Percentiles rank a stretch among this genome's conserved stretches.
Evolutionary conservation across 1,140 invertebrate species (phyloP).

Genomic region (Diprion similis): DNA sequence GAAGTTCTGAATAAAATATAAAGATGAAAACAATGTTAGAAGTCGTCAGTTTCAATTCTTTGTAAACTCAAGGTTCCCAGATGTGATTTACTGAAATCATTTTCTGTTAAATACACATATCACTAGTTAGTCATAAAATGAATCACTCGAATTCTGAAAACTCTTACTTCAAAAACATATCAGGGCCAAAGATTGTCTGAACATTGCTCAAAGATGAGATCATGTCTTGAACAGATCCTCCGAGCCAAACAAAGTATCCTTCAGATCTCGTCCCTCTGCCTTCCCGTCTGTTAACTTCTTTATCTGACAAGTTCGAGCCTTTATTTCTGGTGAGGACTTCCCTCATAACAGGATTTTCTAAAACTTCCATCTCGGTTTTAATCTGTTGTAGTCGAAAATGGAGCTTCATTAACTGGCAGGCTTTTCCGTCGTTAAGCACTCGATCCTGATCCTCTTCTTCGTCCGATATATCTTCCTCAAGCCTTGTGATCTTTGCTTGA

Average conservation of each 20-base stretch:
- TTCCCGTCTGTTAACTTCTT: conserved; percentile 34
- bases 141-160: conserved; percentile 15
- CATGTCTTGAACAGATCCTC: conserved; percentile 57
- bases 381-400: conserved; percentile 67
- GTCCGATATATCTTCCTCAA: conserved; percentile 61
- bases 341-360: conserved; percentile 68
- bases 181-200: conserved; percentile 47
- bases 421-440: conserved; percentile 49
- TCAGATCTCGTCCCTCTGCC: conserved; percentile 37
- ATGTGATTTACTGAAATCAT: too few species aligned
- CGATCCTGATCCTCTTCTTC: conserved; percentile 44
- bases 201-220: conserved; percentile 55
- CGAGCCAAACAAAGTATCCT: conserved; percentile 63
- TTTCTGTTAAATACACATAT: too few species aligned
- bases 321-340: conserved; percentile 54
- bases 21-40: too few species aligned
- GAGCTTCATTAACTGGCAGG: conserved; percentile 61
- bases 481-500: conserved; percentile 56
- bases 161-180: conserved; percentile 51
- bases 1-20: conserved; percentile 38
- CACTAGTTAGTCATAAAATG: too few species aligned
- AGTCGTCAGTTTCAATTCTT: too few species aligned
- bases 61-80: too few species aligned
- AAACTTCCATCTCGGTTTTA: conserved; percentile 66
- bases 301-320: conserved; percentile 37